These are phyloP conservation scores for Chiloscyllium plagiosum DNA, from an alignment of 2,113 vertebrate genomes.

Conservation along the genomic window DNA sequence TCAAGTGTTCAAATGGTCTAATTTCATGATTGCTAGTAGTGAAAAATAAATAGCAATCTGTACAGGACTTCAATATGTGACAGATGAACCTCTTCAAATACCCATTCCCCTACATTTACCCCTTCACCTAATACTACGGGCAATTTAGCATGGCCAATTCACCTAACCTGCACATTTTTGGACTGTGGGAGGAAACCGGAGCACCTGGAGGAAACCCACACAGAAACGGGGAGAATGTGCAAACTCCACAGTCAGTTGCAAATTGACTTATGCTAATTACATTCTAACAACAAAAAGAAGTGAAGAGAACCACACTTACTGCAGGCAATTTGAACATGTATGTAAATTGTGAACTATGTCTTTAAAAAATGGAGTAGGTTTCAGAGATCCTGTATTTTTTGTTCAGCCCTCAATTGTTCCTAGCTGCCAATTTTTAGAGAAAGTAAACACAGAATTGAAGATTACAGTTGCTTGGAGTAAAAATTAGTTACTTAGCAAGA, in stretches of 20 bases:
- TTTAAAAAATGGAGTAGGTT: background rate
- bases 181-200: no score
- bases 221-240: no score
- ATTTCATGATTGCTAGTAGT: background rate
- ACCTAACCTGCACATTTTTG: no score
- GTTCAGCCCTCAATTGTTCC: background rate
- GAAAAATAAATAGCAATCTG: background rate
- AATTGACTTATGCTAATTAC: no score
- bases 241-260: no score
- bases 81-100: background rate
- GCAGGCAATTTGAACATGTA: background rate
- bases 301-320: background rate
- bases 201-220: no score
- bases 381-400: background rate
- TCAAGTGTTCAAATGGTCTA: background rate
- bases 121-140: no score
- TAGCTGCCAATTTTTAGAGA: background rate
- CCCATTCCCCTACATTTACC: no score
- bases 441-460: background rate
- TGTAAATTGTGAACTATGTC: background rate
- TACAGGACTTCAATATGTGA: background rate
- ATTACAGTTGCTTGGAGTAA: background rate
- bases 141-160: no score
- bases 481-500: background rate
- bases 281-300: background rate